Evolutionary conservation across 2,113 vertebrate genomes (phyloP).

Genomic region (Nothoprocta perdicaria): DNA sequence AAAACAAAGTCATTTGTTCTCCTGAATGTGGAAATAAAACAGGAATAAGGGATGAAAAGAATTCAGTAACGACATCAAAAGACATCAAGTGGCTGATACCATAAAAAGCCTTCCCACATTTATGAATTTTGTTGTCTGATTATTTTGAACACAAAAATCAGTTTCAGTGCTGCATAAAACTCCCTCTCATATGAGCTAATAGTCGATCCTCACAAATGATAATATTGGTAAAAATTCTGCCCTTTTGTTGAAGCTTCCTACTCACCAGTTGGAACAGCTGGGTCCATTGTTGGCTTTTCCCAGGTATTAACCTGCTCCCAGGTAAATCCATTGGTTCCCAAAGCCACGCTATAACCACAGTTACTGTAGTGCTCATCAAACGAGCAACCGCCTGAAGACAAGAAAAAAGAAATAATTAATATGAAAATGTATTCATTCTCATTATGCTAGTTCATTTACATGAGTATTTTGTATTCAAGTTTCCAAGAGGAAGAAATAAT

Average conservation of each 20-base stretch:
- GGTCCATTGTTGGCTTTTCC: constrained; percentile 93
- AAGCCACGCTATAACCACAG: constrained; percentile 93
- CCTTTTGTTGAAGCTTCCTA: not conserved
- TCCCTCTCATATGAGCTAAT: not conserved
- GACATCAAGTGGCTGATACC: rapidly evolving
- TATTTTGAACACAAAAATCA: not conserved
- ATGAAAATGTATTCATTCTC: not conserved
- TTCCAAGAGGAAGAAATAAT: constrained; percentile 27
- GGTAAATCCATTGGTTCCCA: constrained; percentile 95
- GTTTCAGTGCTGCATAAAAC: not conserved
- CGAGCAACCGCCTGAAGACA: constrained; percentile 87
- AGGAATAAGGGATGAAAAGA: not conserved
- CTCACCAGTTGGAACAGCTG: constrained; percentile 91
- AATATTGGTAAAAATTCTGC: not conserved
- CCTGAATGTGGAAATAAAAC: not conserved
- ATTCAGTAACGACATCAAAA: not conserved
- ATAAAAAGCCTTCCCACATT: not conserved
- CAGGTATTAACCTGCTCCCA: constrained; percentile 98
- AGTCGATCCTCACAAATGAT: not conserved
- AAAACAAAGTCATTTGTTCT: not conserved
- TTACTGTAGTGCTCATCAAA: constrained; percentile 95
- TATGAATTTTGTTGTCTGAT: not conserved
- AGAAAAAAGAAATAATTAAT: not conserved
- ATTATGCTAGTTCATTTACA: constrained; percentile 47
- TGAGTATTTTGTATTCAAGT: constrained; percentile 73